A percentile compares a stretch with the other conserved stretches of the same genome.
Evolutionary conservation across 2,888 invertebrate genomes (phyloP).

Genomic region (Branchipolynoe longqiensis): DNA sequence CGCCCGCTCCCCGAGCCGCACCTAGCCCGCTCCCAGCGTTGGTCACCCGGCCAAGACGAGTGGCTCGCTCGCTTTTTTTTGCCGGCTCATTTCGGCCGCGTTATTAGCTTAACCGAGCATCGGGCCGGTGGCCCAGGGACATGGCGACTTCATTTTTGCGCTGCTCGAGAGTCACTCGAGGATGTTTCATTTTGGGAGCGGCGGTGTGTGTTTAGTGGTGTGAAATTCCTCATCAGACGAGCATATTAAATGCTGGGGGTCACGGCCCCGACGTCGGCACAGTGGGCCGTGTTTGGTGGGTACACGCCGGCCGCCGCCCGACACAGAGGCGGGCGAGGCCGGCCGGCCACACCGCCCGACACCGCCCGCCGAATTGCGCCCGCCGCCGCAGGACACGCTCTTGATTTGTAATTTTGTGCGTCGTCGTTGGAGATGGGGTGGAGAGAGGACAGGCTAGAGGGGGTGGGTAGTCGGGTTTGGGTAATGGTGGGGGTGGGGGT

Average conservation of each 20-base stretch:
- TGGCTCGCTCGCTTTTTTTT: not conserved
- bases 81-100: constrained; percentile 13
- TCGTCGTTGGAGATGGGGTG: constrained; percentile 8
- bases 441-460: not conserved
- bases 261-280: not conserved
- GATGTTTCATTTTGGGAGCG: constrained; percentile 52
- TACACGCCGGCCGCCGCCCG: constrained; percentile 23
- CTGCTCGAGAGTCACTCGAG: constrained; percentile 47
- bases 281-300: constrained; percentile 43
- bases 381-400: constrained; percentile 49
- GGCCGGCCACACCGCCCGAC: not conserved
- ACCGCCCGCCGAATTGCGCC: constrained; percentile 23
- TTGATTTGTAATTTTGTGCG: constrained; percentile 56
- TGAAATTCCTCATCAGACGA: constrained; percentile 56
- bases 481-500: not conserved
- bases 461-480: too few relatives aligned
- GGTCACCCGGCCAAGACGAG: not conserved
- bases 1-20: constrained; percentile 10
- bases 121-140: constrained; percentile 14
- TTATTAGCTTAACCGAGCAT: constrained; percentile 53
- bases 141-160: constrained; percentile 45
- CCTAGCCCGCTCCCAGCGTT: not conserved
- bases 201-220: constrained; percentile 53
- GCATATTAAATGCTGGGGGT: constrained; percentile 53
- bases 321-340: constrained; percentile 22